phyloP scores from a whole-genome alignment of 2,888 invertebrate species.

The Trachelus troglodyta region DNA sequence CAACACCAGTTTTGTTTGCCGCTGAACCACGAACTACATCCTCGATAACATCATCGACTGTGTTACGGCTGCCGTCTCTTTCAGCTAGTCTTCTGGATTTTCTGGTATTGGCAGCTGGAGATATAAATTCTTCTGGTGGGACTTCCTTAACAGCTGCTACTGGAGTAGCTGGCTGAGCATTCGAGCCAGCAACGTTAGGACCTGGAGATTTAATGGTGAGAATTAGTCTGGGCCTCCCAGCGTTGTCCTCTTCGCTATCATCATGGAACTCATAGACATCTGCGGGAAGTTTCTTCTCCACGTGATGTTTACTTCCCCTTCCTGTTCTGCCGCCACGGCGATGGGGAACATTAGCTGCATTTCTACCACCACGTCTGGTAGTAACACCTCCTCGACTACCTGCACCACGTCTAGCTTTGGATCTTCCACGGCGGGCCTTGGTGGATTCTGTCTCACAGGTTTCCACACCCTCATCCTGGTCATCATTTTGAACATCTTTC shows the following conservation, averaged over 20 bases:
- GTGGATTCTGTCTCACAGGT: conserved; percentile 55
- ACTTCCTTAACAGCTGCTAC: conserved; percentile 67
- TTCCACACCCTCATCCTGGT: conserved; percentile 62
- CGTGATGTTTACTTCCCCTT: conserved; percentile 57
- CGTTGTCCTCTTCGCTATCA: conserved; percentile 81
- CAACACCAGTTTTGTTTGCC: conserved; percentile 64
- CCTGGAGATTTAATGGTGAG: conserved; percentile 83
- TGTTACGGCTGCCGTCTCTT: conserved; percentile 79
- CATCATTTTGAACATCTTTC: conserved; percentile 44
- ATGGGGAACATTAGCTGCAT: conserved; percentile 37
- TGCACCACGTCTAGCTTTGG: conserved; percentile 56
- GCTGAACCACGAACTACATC: conserved; percentile 83
- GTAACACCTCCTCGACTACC: conserved; percentile 70
- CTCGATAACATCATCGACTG: conserved; percentile 90
- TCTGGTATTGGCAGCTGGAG: conserved; percentile 77
- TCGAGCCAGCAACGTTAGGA: conserved; percentile 54
- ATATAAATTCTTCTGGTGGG: conserved; percentile 73
- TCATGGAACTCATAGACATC: conserved; percentile 94
- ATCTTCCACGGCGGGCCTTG: conserved; percentile 62
- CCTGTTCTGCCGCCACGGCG: conserved; percentile 66
- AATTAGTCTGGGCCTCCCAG: conserved; percentile 78
- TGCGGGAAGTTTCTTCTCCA: conserved; percentile 73
- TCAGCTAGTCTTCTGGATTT: conserved; percentile 86
- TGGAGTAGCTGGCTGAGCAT: conserved; percentile 63
- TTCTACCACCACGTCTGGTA: conserved; percentile 70